Evolutionary conservation across 2,113 vertebrate species (phyloP), one percentile per base, ranked within the genome.

Genomic region (Dicrurus megarhynchus): DNA sequence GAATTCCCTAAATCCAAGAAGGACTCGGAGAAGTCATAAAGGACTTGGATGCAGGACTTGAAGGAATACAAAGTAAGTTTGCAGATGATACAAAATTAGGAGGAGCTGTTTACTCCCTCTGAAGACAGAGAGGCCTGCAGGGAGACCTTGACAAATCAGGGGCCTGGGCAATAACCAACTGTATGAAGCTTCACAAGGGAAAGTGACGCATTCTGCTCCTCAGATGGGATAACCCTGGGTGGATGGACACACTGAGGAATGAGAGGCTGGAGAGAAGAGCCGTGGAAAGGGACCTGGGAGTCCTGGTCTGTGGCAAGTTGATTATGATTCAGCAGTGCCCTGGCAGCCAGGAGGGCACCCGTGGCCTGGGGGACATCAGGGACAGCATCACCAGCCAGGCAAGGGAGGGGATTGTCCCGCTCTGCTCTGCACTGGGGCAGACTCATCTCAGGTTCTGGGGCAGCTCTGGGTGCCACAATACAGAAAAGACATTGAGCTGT

Each of bases 331-430:
- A n/a, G 28, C 52, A 82, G 69, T 53, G 60, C n/a, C 11, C 37
- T n/a, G 60, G n/a, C 20, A 82, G 46, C 46, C 55, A 87, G 73
- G 53, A 52, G 32, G 18, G 63, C 44, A 42, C 3, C 3, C 0
- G 0, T 37, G 37, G 33, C 46, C 77, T 46, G 44, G 8, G 52
- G 44, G 0, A 1, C 10, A 39, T 46, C 39, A 60, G 52, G 11
- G 1, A 2, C 28, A 74, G 60, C 46, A 39, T 37, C 2, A 0
- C 14, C 39, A 71, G 85, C 13, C 0, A 0, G 17, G 14, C 4
- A 7, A 73, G 35, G 6, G 32, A 73, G 30, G 49, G 35, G 21
- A 73, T 11, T 65, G 57, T 88, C 27, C 32, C 0, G 1, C 57
- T 70, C 56, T 70, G 74, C 74, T 71, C 85, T 80, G 85, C 2